Base-by-base conservation (phyloP, 1,140 invertebrate genomes). In the Saccostrea cuccullata region DNA sequence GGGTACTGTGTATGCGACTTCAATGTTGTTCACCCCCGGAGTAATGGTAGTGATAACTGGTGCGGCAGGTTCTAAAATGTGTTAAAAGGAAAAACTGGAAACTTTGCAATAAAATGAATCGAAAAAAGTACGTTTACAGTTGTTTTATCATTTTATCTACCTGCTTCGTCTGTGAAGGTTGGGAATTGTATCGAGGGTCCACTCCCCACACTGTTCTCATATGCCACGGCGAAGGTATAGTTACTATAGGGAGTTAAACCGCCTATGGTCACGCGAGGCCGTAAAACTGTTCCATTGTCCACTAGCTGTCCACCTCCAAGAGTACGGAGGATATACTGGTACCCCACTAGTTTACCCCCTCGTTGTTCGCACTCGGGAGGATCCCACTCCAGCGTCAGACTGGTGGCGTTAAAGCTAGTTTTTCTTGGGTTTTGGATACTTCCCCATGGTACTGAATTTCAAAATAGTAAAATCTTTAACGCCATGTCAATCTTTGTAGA, bases 111-210 rank as follows among this genome's bases (percentile, higher is more conserved):
- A 20, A 20, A 17, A 20, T 8, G 3, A 17, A 20, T 64, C 17
- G 5, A 64, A 6, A 0, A 64, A 20, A 64, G 5, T n/a, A n/a
- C 1, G 6, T 64, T 36, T 26, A 77, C 26, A 36, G 13, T 30
- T 8, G 11, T 15, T 77, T 15, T 26, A 15, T 9, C 23, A 36
- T 36, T 77, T 4, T 36, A 26, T 17, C 17, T 84, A 94, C 93
- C 90, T 77, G 82, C 91, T 88, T 94, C 89, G 17, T n/a, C 26
- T n/a, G 94, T 90, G 82, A 92, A 90, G 11, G 90, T 85, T 6
- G 70, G 0, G 58, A 15, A 55, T 58, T 86, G 17, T 26, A 13
- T 58, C 17, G 30, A 23, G 2, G 91, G 91, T 23, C 92, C 93
- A 9, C 20, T 82, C 20, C 91, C 93, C 9, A 88, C 55, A 1